Evolutionary conservation across 2,888 invertebrate species (phyloP).

Genomic region (Agelastica alni): DNA sequence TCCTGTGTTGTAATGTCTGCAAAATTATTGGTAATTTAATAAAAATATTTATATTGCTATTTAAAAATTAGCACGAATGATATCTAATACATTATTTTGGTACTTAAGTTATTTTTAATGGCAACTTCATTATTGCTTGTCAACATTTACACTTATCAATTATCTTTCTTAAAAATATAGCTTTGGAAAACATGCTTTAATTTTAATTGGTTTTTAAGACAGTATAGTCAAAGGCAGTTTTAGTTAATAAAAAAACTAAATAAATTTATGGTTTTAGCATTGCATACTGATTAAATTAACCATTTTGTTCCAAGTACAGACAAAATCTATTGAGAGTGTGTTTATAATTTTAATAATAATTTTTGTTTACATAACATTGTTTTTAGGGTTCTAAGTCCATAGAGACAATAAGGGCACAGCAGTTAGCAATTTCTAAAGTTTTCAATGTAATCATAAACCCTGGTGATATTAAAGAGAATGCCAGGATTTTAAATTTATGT

Average conservation of each 20-base stretch:
- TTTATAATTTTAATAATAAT: not conserved
- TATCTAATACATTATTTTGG: too few relatives aligned
- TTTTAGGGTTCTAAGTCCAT: constrained; percentile 27
- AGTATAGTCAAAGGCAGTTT: not conserved
- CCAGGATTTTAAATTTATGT: constrained; percentile 33
- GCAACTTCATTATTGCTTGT: not conserved
- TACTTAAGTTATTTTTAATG: not conserved
- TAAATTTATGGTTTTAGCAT: not conserved
- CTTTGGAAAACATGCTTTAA: not conserved
- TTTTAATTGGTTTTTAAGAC: not conserved
- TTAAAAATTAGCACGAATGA: too few relatives aligned
- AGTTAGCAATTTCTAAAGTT: constrained; percentile 60
- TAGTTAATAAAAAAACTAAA: not conserved
- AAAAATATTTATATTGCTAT: too few relatives aligned
- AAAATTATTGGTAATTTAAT: constrained; percentile 62
- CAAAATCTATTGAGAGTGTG: too few relatives aligned
- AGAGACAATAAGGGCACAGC: constrained; percentile 16
- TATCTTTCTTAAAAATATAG: too few relatives aligned
- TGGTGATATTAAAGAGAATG: constrained; percentile 30
- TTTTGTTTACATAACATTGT: not conserved
- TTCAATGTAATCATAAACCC: constrained; percentile 41
- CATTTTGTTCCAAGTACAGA: too few relatives aligned
- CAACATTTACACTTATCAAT: not conserved
- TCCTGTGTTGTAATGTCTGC: constrained; percentile 62
- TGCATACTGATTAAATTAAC: too few relatives aligned